Base-by-base conservation (phyloP, 2,113 vertebrate species). In the Malurus alboscapulatus region DNA sequence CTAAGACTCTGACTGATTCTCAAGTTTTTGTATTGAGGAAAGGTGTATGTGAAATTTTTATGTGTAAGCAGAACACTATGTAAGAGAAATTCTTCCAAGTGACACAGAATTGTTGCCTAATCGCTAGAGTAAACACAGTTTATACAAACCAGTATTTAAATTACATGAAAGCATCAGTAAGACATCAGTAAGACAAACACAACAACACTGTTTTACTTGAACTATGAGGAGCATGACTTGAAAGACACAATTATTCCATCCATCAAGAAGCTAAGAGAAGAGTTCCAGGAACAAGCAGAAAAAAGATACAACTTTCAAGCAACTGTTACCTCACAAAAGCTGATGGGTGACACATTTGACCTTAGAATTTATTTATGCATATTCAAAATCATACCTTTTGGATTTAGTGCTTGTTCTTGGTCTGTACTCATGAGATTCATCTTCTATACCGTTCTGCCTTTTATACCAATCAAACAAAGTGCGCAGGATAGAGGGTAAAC, bases 381-480 rank as follows among this genome's bases (percentile, higher is more conserved):
- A 68, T 26, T 78, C 29, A 71, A 54, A 82, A 59, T 26, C 84
- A 81, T 97, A 99, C 99, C 98, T 99, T 98, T 99, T 99, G 18
- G 99, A 98, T 97, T 99, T 99, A 95, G 99, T 99, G 98, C 99
- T 99, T 92, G 99, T 99, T 91, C 99, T 98, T 77, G 99, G 99
- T 58, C 99, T 98, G 95, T 99, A 99, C 79, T 99, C 99, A 36
- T 99, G 99, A 26, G 99, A 99, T 95, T 99, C 99, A 66, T 99
- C 99, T 94, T 99, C 99, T 88, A 99, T 98, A 88, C 99, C 99
- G 24, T 99, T 99, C 96, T 99, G 99, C 69, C 99, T 98, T 97
- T 99, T 99, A 96, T 99, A 99, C 99, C 99, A 99, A 94, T 99
- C 99, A 84, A 99, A 99, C 78, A 99, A 97, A 21, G 99, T 99